Evolutionary conservation across 2,113 vertebrate genomes (phyloP).

Genomic region (Acanthisitta chloris): DNA sequence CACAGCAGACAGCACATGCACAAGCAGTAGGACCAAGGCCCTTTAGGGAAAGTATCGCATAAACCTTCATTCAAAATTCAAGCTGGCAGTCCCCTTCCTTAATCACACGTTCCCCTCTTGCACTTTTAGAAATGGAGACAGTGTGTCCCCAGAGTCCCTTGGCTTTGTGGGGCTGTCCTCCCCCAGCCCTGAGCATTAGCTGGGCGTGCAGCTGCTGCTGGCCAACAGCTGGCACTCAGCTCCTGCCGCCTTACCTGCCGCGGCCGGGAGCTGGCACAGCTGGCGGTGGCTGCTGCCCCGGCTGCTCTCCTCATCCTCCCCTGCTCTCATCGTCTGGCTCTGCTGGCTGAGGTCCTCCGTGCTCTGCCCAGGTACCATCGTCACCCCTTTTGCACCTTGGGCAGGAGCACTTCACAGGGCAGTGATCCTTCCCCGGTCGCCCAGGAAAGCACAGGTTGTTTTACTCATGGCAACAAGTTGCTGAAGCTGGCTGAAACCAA

Average conservation of each 20-base stretch:
- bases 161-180: neutral
- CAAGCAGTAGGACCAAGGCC: fast-evolving
- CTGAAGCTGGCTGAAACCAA: slow-evolving; percentile 36
- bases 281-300: neutral
- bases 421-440: neutral
- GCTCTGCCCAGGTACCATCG: slow-evolving; percentile 66
- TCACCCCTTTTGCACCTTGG: neutral
- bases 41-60: neutral
- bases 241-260: slow-evolving; percentile 61
- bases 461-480: slow-evolving; percentile 60
- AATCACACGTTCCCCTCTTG: neutral
- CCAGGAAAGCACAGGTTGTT: neutral
- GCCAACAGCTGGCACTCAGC: neutral
- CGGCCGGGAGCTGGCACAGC: neutral
- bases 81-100: neutral
- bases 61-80: neutral
- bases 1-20: neutral
- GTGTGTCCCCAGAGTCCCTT: neutral
- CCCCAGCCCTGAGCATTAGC: neutral
- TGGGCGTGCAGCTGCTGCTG: neutral
- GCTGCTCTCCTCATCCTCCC: slow-evolving; percentile 25
- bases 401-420: neutral
- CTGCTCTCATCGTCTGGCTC: neutral
- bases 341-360: slow-evolving; percentile 52
- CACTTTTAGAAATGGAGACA: neutral